phyloP scores from a whole-genome alignment of 1,140 invertebrate genomes.

The Meloidogyne hapla region DNA sequence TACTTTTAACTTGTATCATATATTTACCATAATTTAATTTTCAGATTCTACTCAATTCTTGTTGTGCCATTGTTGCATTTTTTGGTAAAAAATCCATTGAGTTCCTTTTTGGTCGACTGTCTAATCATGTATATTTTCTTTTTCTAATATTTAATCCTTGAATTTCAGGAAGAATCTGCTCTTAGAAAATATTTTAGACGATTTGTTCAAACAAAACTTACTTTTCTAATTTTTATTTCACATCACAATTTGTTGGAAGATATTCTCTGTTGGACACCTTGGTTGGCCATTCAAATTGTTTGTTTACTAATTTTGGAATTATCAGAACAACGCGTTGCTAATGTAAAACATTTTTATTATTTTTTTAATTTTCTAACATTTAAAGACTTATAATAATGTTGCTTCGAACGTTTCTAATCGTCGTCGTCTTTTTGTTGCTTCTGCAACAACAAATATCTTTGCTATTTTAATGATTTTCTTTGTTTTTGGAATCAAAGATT shows the following conservation, averaged over 20 bases:
- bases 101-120: conserved; percentile 29
- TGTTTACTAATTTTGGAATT: conserved; percentile 41
- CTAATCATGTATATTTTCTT: conserved; percentile 38
- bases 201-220: conserved; percentile 49
- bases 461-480: conserved; percentile 46
- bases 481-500: conserved; percentile 28
- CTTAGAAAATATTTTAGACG: conserved; percentile 43
- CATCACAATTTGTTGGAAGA: conserved; percentile 47
- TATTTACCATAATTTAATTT: conserved; percentile 22
- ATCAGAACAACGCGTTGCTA: conserved; percentile 31
- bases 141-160: not conserved
- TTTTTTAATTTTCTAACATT: conserved; percentile 7
- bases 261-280: conserved; percentile 47
- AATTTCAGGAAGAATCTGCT: conserved; percentile 39
- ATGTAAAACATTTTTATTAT: conserved; percentile 26
- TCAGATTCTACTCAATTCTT: conserved; percentile 45
- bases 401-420: conserved; percentile 40
- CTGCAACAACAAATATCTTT: conserved; percentile 24
- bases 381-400: conserved; percentile 45
- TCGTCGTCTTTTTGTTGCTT: conserved; percentile 35
- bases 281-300: conserved; percentile 42
- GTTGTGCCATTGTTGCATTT: conserved; percentile 43
- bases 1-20: not conserved
- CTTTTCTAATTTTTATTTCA: conserved; percentile 47
- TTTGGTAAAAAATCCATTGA: conserved; percentile 36